Evolutionary conservation across 2,113 vertebrate species (phyloP).

Genomic region (Candoia aspera): DNA sequence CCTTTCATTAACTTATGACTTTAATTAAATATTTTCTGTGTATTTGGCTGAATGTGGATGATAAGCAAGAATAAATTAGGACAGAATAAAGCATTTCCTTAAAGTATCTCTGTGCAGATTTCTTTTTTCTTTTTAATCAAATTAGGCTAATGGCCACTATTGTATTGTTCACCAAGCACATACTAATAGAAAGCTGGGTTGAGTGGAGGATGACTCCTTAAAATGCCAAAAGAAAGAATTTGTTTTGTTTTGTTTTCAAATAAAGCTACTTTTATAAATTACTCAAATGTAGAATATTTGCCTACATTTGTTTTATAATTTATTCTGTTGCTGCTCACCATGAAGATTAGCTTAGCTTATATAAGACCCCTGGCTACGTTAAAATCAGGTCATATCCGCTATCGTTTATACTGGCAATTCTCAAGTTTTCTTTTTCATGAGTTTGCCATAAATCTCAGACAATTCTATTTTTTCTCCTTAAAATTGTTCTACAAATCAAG

Average conservation of each 20-base stretch:
- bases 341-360: background rate
- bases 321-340: background rate
- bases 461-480: background rate
- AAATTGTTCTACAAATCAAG: background rate
- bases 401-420: background rate
- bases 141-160: conserved; percentile 10
- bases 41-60: conserved; percentile 44
- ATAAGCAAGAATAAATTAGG: conserved; percentile 31
- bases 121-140: background rate
- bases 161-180: background rate
- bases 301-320: background rate
- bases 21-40: conserved; percentile 27
- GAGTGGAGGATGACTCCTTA: background rate
- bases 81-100: conserved; percentile 37
- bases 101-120: conserved; percentile 24
- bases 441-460: background rate
- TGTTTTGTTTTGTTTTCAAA: background rate
- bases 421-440: background rate
- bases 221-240: background rate
- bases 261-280: background rate
- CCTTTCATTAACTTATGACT: conserved; percentile 45
- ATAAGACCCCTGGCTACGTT: background rate
- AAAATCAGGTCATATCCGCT: background rate
- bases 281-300: background rate
- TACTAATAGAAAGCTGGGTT: conserved; percentile 16